Evolutionary conservation across 2,888 invertebrate species (phyloP), one percentile per base, ranked within the genome.

Genomic region (Cerceris rybyensis): DNA sequence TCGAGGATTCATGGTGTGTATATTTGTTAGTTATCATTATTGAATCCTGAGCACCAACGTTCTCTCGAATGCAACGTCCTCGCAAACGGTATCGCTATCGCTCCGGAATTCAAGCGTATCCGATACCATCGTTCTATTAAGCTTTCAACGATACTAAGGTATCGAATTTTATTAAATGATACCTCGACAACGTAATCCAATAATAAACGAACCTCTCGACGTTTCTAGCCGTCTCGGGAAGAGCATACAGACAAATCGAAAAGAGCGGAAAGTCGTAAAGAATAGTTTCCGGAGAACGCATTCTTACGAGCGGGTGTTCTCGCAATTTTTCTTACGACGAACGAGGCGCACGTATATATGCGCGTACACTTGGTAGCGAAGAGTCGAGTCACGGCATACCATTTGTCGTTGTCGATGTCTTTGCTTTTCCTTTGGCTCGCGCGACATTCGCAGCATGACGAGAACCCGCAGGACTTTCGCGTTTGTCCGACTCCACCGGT

Each of bases 1-100:
- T 85, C 82, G 75, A 73, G 80, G 75, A 84, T 78, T 78, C 80
- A 78, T 80, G 78, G 73, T 71, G 66, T 73, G 46, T 65, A 76
- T 80, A 60, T 80, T 80, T 82, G 78, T 70, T 75, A 64, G 70
- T 78, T 86, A 82, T 86, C 86, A 85, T 81, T 81, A 83, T 82
- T 85, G 83, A 86, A 86, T 82, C 81, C 83, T 84, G 80, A 80
- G 77, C 78, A 75, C 69, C 76, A 83, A 81, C 82, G 81, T 71
- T 67, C 65, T 80, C 74, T 9, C 50, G 54, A 50, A 1, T 46
- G 8, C 46, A 46, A 28, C 28, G 28, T 28, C 28, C 28, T 28
- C 28, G 28, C 28, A 2, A 28, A 28, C 28, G 28, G 28, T 28
- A 28, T 28, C 28, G 28, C 28, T 28, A 28, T 28, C 28, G 28